Evolutionary conservation across 1,140 invertebrate species (phyloP).

Genomic region (Leptinotarsa lineolata): DNA sequence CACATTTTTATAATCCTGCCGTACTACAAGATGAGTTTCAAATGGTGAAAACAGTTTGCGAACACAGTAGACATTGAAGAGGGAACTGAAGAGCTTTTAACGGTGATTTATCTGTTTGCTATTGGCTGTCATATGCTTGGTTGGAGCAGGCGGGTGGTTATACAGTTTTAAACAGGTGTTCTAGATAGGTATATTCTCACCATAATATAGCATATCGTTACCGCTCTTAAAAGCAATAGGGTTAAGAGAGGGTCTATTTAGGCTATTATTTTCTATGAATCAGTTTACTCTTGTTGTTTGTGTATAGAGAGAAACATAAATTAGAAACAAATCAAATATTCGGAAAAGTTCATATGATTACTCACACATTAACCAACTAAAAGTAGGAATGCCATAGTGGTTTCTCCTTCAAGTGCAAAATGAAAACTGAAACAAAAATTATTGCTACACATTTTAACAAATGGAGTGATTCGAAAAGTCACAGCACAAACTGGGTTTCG

Average conservation of each 20-base stretch:
- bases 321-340: too few relatives aligned
- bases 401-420: too few relatives aligned
- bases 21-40: background rate
- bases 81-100: slow-evolving; percentile 43
- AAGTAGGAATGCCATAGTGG: too few relatives aligned
- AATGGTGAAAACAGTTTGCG: slow-evolving; percentile 14
- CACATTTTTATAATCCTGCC: background rate
- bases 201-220: slow-evolving; percentile 7
- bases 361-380: too few relatives aligned
- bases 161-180: slow-evolving; percentile 43
- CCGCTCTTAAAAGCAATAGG: slow-evolving; percentile 4
- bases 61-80: slow-evolving; percentile 16
- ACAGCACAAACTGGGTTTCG: too few relatives aligned
- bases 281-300: too few relatives aligned
- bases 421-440: too few relatives aligned
- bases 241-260: background rate
- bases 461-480: too few relatives aligned
- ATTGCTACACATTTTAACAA: too few relatives aligned
- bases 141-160: slow-evolving; percentile 37
- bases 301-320: too few relatives aligned
- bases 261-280: background rate
- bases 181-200: slow-evolving; percentile 36
- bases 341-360: too few relatives aligned
- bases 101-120: slow-evolving; percentile 48
- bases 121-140: slow-evolving; percentile 38